Percentiles rank a stretch among this genome's conserved stretches.
Conservation (phyloP, 2,797 vertebrate species). For the Lerista edwardsae region DNA sequence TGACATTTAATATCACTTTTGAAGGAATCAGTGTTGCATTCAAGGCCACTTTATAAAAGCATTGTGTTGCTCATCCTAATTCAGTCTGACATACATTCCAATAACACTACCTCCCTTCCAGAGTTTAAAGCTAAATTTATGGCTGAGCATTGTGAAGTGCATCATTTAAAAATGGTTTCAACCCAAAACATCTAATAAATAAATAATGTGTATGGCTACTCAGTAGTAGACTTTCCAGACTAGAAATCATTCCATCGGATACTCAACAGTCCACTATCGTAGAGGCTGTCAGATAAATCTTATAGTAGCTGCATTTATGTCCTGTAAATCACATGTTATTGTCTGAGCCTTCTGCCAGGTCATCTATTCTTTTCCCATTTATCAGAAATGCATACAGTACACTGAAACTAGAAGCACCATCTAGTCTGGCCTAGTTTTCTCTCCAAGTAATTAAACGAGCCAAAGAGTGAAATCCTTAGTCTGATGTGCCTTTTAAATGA, state of each 20-base stretch:
- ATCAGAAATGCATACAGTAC: conserved; percentile 90
- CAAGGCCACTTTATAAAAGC: conserved; percentile 82
- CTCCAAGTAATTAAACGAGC: conserved; percentile 72
- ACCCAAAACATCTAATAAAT: conserved; percentile 94
- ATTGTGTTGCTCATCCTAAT: conserved; percentile 83
- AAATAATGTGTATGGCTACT: conserved; percentile 90
- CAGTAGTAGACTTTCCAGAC: conserved; percentile 85
- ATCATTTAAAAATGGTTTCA: conserved; percentile 90
- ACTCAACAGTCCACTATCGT: conserved; percentile 88
- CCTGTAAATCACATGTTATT: conserved; percentile 98
- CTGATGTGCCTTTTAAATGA: conserved; percentile 45
- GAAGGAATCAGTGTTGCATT: conserved; percentile 78
- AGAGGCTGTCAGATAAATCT: conserved; percentile 94
- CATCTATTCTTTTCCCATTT: conserved; percentile 96
- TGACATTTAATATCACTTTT: conserved; percentile 85
- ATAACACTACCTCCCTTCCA: conserved; percentile 84
- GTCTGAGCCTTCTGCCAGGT: conserved; percentile 94
- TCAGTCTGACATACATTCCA: conserved; percentile 85
- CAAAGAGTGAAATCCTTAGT: conserved; percentile 52
- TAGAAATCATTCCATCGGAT: conserved; percentile 96
- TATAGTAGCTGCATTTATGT: conserved; percentile 92
- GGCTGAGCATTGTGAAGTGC: conserved; percentile 85
- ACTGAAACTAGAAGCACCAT: conserved; percentile 75
- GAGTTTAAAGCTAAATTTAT: conserved; percentile 85
- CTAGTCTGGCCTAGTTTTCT: conserved; percentile 70